Percentiles rank a stretch among this genome's conserved stretches.
phyloP scores from a whole-genome alignment of 2,888 invertebrate genomes.

The Xanthia icteritia region DNA sequence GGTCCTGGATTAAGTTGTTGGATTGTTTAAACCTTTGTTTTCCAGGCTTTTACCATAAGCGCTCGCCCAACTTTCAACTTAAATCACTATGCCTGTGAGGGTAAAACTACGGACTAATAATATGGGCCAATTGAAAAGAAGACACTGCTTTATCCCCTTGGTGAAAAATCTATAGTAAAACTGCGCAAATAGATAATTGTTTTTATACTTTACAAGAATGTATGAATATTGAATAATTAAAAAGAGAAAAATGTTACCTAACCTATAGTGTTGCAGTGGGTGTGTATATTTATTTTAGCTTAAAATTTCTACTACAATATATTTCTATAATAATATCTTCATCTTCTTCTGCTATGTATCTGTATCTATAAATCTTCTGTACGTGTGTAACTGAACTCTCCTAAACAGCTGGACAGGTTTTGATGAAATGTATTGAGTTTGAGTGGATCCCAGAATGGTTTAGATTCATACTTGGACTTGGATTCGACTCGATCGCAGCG shows the following conservation, averaged over 20 bases:
- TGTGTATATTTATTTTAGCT: background rate
- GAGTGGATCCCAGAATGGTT: no score
- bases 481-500: no score
- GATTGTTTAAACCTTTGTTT: background rate
- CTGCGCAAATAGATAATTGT: background rate
- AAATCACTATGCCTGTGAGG: background rate
- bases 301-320: background rate
- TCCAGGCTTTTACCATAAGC: no score
- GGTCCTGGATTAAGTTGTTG: background rate
- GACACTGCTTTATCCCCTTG: background rate
- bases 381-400: no score
- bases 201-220: background rate
- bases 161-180: background rate
- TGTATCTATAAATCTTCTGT: no score
- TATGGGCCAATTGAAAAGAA: background rate
- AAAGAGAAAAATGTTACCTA: background rate
- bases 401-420: no score
- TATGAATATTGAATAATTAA: no score
- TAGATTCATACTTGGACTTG: no score
- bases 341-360: no score
- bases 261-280: background rate
- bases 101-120: background rate
- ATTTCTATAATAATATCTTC: background rate
- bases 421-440: no score
- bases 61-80: background rate